Conservation (phyloP, 2,888 invertebrate genomes). For the Auanema sp. region DNA sequence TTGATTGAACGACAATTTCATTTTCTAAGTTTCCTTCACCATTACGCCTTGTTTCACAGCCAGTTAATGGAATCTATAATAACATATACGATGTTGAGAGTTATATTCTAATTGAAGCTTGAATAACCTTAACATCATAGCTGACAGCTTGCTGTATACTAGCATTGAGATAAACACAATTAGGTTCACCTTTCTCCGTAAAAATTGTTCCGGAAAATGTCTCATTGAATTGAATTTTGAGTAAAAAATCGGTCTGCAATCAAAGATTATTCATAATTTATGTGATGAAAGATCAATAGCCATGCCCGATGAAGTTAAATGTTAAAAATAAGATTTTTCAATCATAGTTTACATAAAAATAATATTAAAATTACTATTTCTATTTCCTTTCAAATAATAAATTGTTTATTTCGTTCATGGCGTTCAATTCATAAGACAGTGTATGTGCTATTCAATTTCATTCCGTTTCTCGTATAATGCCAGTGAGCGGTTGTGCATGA, state of each 20-base stretch:
- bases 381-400: no score
- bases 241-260: slow-evolving; percentile 58
- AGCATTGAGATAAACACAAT: slow-evolving; percentile 63
- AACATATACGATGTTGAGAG: no score
- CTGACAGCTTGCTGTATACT: slow-evolving; percentile 49
- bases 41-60: slow-evolving; percentile 59
- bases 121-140: slow-evolving; percentile 56
- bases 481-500: no score
- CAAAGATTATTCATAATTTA: not conserved
- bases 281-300: not conserved
- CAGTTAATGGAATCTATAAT: slow-evolving; percentile 56
- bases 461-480: no score
- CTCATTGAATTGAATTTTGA: slow-evolving; percentile 57
- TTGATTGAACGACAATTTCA: slow-evolving; percentile 55
- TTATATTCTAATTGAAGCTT: not conserved
- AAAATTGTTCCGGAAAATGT: slow-evolving; percentile 56
- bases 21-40: slow-evolving; percentile 60
- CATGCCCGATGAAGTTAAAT: not conserved
- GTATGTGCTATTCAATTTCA: no score
- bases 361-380: no score
- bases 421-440: no score
- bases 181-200: slow-evolving; percentile 58
- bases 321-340: not conserved
- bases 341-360: no score
- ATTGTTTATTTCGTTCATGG: no score